Evolutionary conservation across 1,140 invertebrate genomes (phyloP).

Genomic region (Listronotus bonariensis): DNA sequence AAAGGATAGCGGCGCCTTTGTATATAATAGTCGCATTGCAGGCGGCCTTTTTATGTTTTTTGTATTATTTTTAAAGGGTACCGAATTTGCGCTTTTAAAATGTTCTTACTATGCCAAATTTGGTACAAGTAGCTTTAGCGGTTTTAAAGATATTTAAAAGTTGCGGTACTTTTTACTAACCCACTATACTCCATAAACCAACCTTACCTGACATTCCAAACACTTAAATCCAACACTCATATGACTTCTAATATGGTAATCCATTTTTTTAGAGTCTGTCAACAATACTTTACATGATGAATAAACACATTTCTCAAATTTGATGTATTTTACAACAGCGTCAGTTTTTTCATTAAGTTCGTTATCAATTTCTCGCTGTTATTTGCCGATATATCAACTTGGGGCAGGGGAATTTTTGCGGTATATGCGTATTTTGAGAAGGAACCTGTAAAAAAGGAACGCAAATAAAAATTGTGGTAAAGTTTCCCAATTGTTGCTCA

Average conservation of each 20-base stretch:
- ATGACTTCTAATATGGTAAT: conserved; percentile 68
- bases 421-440: too few species aligned
- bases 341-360: conserved; percentile 40
- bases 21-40: too few species aligned
- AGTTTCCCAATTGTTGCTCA: too few species aligned
- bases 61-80: too few species aligned
- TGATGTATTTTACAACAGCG: conserved; percentile 29
- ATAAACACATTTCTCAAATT: conserved; percentile 45
- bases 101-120: too few species aligned
- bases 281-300: conserved; percentile 57
- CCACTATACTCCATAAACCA: too few species aligned
- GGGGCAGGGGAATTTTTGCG: conserved; percentile 30
- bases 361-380: conserved; percentile 46
- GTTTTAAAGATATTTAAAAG: too few species aligned
- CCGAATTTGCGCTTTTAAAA: too few species aligned
- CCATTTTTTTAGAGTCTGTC: conserved; percentile 57
- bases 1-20: too few species aligned
- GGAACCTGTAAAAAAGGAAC: neutral
- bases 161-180: too few species aligned
- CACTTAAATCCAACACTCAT: conserved; percentile 64
- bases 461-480: neutral
- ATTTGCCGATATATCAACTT: conserved; percentile 36
- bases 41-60: too few species aligned
- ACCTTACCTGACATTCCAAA: conserved; percentile 64
- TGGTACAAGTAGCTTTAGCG: too few species aligned